Evolutionary conservation across 1,140 invertebrate species (phyloP).

Genomic region (Trachelipus rathkii): DNA sequence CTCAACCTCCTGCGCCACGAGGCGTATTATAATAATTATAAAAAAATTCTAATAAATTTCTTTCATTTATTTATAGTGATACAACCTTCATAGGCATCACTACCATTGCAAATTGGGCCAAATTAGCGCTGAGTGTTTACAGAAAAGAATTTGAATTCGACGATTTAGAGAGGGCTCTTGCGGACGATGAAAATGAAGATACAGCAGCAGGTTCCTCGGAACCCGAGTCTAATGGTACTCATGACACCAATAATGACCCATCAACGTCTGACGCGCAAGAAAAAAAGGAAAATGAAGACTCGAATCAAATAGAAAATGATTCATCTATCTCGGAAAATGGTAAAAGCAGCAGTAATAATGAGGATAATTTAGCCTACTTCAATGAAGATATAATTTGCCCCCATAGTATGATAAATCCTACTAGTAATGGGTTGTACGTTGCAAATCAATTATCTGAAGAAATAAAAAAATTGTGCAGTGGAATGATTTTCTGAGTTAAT

Average conservation of each 20-base stretch:
- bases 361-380: constrained; percentile 18
- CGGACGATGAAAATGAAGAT: constrained; percentile 21
- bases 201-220: not conserved
- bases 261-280: no score
- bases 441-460: constrained; percentile 11
- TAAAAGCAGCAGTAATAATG: constrained; percentile 21
- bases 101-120: constrained; percentile 35
- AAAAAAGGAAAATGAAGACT: constrained; percentile 25
- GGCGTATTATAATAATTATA: no score
- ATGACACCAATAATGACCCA: no score
- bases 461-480: constrained; percentile 33
- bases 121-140: constrained; percentile 37
- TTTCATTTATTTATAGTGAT: constrained; percentile 23
- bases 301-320: constrained; percentile 14
- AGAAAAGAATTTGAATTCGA: constrained; percentile 37
- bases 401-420: constrained; percentile 35
- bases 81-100: constrained; percentile 25
- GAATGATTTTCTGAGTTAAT: no score
- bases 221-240: constrained; percentile 14
- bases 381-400: constrained; percentile 42
- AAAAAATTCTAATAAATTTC: no score
- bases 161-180: constrained; percentile 20
- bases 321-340: constrained; percentile 25
- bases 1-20: no score
- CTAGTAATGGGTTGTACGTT: constrained; percentile 26